Base-by-base conservation (phyloP, 1,140 invertebrate genomes). In the Lucilia sericata region DNA sequence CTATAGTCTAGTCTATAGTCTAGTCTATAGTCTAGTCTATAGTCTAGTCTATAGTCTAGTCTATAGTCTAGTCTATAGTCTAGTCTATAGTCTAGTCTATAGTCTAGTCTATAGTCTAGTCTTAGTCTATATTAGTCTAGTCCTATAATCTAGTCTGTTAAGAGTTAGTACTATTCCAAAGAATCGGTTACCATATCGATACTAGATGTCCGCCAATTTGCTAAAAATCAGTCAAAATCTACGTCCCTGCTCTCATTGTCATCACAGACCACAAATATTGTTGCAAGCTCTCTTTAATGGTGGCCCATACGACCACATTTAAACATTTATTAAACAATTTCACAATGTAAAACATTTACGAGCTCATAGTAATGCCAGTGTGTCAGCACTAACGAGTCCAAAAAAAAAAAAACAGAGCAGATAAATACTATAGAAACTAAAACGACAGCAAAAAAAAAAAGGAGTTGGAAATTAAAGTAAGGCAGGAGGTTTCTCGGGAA, bases 401-500 rank as follows among this genome's bases (percentile, higher is more conserved):
- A n/a, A 60, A 17, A 60, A 60, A 60, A 60, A 60, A 60, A 30
- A 30, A 30, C 25, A 60, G 5, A 5, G 2, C 13, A 70, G n/a
- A 10, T 21, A 70, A 21, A 19, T 70, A 34, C 81, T 74, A 74
- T 25, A 82, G 65, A 70, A 70, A 70, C 21, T n/a, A 19, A 70
- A 70, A 21, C n/a, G 17, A 7, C 17, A 65, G 42, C 19, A 75
- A 70, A 74, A 82, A n/a, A n/a, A n/a, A n/a, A 81, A 84, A 84
- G 83, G 83, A 84, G 83, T 70, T 81, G 60, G 55, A 74, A 81
- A 80, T 82, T 82, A 81, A 84, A 84, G 83, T 84, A 84, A 84
- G 83, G 83, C 83, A 84, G 83, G 83, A 84, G 83, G 83, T 84
- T 84, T 84, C 76, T 84, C 83, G 83, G 83, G 34, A 84, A 84